A percentile compares a stretch with the other conserved stretches of the same genome.
Conservation (phyloP, 2,888 invertebrate species). For the Drosophila suboccidentalis region DNA sequence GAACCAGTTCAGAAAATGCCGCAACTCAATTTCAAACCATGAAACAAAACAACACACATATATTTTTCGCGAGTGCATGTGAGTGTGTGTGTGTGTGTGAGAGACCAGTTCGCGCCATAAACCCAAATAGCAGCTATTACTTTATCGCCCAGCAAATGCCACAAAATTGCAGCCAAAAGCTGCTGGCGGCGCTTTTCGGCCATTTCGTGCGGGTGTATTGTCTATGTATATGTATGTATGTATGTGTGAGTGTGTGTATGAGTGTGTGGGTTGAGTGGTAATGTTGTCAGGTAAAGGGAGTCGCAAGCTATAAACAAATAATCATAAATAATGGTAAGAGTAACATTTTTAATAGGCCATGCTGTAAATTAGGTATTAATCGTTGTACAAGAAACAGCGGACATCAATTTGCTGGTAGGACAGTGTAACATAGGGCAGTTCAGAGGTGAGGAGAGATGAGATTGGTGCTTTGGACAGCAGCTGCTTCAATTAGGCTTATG, state of each 20-base stretch:
- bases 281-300: conserved; percentile 64
- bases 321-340: conserved; percentile 76
- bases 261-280: conserved; percentile 43
- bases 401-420: background rate
- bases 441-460: background rate
- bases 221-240: conserved; percentile 9
- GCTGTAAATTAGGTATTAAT: conserved; percentile 78
- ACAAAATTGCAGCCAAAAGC: conserved; percentile 82
- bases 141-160: conserved; percentile 75
- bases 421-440: background rate
- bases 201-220: conserved; percentile 34
- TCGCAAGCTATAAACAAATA: conserved; percentile 76
- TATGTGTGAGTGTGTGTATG: conserved; percentile 8
- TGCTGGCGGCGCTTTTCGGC: conserved; percentile 62
- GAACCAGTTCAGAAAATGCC: conserved; percentile 9
- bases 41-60: conserved; percentile 17
- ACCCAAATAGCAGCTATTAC: conserved; percentile 80
- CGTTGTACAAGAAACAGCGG: conserved; percentile 27
- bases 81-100: conserved; percentile 10
- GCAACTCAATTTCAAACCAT: conserved; percentile 18
- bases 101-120: conserved; percentile 59
- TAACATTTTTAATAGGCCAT: conserved; percentile 65
- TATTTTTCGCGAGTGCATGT: background rate
- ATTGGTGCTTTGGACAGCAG: background rate
- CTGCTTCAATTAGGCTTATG: conserved; percentile 75